A percentile compares a stretch with the other conserved stretches of the same genome.
These are phyloP conservation scores for Atrina japonica DNA, from an alignment of 2,888 invertebrate genomes.

Conservation along the genomic window DNA sequence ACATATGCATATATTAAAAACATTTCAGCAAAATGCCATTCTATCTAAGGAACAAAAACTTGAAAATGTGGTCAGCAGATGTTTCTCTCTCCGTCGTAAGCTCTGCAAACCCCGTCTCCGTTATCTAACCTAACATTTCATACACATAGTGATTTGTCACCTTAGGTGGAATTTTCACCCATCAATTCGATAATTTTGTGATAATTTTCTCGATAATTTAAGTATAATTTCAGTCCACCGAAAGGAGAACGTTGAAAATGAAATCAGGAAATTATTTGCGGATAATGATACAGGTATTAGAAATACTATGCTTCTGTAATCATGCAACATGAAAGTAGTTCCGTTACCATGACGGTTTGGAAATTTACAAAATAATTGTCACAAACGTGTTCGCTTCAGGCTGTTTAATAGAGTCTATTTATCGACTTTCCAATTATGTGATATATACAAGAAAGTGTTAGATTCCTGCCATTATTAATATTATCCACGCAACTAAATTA, in stretches of 20 bases:
- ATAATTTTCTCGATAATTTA: constrained; percentile 44
- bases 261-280: constrained; percentile 43
- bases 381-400: constrained; percentile 21
- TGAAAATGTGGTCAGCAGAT: too few relatives aligned
- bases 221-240: constrained; percentile 39
- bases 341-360: constrained; percentile 37
- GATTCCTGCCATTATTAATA: too few relatives aligned
- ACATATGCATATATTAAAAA: too few relatives aligned
- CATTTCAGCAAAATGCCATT: too few relatives aligned
- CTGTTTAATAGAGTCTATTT: constrained; percentile 9
- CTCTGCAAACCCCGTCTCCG: too few relatives aligned
- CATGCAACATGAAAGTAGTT: constrained; percentile 24
- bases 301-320: constrained; percentile 20
- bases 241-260: constrained; percentile 33
- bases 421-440: constrained; percentile 30
- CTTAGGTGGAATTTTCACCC: too few relatives aligned
- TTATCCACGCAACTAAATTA: too few relatives aligned
- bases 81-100: too few relatives aligned
- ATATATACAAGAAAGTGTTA: too few relatives aligned
- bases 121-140: too few relatives aligned
- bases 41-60: too few relatives aligned
- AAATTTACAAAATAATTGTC: constrained; percentile 44
- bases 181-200: constrained; percentile 36
- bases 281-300: constrained; percentile 43
- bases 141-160: too few relatives aligned